Evolutionary conservation across 2,113 vertebrate genomes (phyloP).

Genomic region (Scomber colias): DNA sequence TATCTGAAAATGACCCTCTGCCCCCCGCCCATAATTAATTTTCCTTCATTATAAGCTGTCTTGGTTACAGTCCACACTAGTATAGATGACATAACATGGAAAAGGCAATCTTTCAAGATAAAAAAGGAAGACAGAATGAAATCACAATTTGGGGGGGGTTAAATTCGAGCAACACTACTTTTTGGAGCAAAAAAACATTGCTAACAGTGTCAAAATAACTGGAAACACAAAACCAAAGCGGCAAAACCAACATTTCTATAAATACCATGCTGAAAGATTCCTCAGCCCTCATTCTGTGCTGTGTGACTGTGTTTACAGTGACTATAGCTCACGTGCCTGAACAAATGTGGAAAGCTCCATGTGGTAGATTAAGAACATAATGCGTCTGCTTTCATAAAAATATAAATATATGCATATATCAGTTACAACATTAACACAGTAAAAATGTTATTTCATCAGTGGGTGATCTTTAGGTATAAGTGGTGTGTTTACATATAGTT

Average conservation of each 20-base stretch:
- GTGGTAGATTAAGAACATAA: slow-evolving; percentile 1
- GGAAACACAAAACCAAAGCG: slow-evolving; percentile 17
- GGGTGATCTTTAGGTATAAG: background rate
- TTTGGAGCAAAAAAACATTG: background rate
- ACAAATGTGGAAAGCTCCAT: background rate
- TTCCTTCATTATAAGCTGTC: background rate
- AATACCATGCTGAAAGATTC: background rate
- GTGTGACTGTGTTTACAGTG: slow-evolving; percentile 12
- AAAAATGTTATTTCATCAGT: background rate
- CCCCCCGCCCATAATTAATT: background rate
- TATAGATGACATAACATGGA: background rate
- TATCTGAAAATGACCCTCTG: background rate
- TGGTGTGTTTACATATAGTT: background rate
- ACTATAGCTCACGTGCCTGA: slow-evolving; percentile 15
- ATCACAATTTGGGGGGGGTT: background rate
- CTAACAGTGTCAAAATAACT: background rate
- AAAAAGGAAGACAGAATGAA: background rate
- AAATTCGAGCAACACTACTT: background rate
- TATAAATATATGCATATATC: background rate
- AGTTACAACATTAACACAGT: slow-evolving; percentile 5
- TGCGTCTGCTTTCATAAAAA: slow-evolving; percentile 17
- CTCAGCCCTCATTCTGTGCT: background rate
- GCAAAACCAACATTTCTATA: slow-evolving; percentile 16
- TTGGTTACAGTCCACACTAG: background rate
- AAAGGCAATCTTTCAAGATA: background rate